phyloP scores from a whole-genome alignment of 2,113 vertebrate species.

The Opisthocomus hoazin region DNA sequence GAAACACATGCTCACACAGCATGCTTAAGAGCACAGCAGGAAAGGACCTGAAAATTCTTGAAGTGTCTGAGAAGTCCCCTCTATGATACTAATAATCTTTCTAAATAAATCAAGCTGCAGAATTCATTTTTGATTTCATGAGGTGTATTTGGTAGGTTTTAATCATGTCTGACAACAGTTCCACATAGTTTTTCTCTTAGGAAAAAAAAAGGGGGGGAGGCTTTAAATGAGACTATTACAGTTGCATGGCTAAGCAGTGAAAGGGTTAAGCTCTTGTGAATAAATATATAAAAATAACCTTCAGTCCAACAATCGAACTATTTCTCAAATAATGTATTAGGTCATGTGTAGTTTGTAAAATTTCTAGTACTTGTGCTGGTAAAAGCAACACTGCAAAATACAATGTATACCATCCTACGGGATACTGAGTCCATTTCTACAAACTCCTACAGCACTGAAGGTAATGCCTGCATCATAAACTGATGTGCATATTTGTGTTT shows the following conservation, averaged over 20 bases:
- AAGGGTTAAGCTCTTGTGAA: not conserved
- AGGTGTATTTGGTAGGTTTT: not conserved
- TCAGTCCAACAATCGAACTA: not conserved
- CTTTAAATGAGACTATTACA: not conserved
- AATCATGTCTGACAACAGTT: not conserved
- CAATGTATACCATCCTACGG: not conserved
- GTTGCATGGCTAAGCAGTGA: not conserved
- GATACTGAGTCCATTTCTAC: rapidly evolving
- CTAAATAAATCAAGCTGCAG: not conserved
- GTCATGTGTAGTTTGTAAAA: not conserved
- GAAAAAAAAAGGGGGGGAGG: not conserved
- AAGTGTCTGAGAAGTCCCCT: not conserved
- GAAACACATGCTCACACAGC: not conserved
- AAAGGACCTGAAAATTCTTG: not conserved
- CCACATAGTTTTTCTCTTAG: not conserved
- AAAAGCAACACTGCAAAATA: not conserved
- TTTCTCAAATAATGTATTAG: not conserved
- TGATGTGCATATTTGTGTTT: rapidly evolving
- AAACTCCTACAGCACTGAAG: not conserved
- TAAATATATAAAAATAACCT: not conserved
- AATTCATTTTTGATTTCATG: not conserved
- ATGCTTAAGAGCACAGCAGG: not conserved
- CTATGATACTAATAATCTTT: not conserved
- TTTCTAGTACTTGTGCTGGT: not conserved
- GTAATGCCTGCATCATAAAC: not conserved